Conservation (phyloP, 2,113 vertebrate species). For the Hemichromis elongatus region DNA sequence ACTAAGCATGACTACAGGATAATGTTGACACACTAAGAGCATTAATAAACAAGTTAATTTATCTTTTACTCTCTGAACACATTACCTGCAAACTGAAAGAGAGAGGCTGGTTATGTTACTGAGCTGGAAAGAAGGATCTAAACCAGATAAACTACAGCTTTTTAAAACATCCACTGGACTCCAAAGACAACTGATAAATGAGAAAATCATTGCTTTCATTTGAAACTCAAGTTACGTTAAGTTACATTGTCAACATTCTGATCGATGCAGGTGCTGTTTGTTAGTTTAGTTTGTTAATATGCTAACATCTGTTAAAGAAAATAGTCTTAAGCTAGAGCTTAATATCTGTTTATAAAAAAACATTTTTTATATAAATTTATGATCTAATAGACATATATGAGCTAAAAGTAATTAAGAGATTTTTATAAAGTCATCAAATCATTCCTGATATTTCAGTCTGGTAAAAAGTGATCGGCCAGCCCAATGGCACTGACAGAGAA, state of each 20-base stretch:
- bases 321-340: background rate
- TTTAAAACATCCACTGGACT: background rate
- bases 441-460: background rate
- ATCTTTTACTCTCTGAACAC: background rate
- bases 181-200: background rate
- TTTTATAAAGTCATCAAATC: background rate
- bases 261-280: background rate
- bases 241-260: background rate
- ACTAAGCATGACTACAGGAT: background rate
- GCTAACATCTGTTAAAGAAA: background rate
- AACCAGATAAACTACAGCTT: background rate
- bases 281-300: background rate
- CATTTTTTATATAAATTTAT: too few relatives aligned
- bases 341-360: background rate
- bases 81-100: background rate
- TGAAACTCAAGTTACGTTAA: too few relatives aligned
- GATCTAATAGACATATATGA: background rate
- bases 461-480: background rate
- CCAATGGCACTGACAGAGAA: background rate
- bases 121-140: background rate
- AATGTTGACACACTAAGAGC: background rate
- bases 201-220: background rate
- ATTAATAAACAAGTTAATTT: background rate
- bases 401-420: background rate
- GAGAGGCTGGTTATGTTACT: background rate